A percentile compares a stretch with the other conserved stretches of the same genome.
phyloP scores from a whole-genome alignment of 2,113 vertebrate species.

The Melierax canorus region DNA sequence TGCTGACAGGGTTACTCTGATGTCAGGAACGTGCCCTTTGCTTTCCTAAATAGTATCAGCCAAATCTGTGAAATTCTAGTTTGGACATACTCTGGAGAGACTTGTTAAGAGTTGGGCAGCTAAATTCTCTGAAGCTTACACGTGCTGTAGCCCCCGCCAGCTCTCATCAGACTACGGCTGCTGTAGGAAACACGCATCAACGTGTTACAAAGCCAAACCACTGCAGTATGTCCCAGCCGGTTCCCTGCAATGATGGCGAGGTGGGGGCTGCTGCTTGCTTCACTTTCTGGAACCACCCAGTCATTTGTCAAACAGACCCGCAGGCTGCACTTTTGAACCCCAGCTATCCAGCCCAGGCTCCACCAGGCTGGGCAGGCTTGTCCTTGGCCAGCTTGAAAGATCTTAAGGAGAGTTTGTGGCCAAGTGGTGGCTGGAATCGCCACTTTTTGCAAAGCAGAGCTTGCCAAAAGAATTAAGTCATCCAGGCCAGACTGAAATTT shows the following conservation, averaged over 20 bases:
- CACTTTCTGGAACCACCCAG: background rate
- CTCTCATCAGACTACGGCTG: background rate
- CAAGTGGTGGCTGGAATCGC: background rate
- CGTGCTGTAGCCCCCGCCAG: rapidly evolving
- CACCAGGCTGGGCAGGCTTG: background rate
- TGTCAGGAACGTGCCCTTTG: background rate
- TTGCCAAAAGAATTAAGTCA: background rate
- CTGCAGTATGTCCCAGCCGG: rapidly evolving
- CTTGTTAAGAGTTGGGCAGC: background rate
- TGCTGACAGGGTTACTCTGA: background rate
- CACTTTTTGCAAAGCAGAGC: background rate
- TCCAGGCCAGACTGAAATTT: background rate
- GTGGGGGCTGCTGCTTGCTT: background rate
- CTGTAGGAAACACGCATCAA: background rate
- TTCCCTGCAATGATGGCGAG: background rate
- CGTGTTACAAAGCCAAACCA: background rate
- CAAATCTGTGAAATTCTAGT: background rate
- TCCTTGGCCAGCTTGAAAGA: background rate
- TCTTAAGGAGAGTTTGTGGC: background rate
- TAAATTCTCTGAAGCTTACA: background rate
- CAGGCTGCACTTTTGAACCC: background rate
- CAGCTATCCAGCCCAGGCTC: background rate
- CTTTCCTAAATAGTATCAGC: background rate
- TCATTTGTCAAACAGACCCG: background rate
- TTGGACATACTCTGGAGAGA: background rate